A percentile compares a stretch with the other conserved stretches of the same genome.
Conservation (phyloP, 2,797 vertebrate species). For the Heterohyrax brucei region DNA sequence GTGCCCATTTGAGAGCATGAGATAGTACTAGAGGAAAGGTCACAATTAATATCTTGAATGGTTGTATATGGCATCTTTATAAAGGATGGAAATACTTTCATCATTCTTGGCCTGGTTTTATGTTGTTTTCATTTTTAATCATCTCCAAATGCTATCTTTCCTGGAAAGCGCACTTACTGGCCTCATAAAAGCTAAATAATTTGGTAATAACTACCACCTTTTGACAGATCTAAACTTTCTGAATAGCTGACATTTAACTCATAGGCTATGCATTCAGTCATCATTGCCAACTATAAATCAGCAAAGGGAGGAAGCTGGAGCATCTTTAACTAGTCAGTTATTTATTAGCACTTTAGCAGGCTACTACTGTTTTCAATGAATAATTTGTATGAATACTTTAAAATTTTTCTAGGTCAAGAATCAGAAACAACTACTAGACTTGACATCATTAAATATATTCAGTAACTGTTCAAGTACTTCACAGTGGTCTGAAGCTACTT, state of each 20-base stretch:
- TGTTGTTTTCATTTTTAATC: slow-evolving; percentile 73
- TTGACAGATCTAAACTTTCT: slow-evolving; percentile 72
- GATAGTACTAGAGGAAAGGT: neutral
- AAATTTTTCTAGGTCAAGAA: slow-evolving; percentile 9
- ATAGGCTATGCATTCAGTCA: slow-evolving; percentile 56
- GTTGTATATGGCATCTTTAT: neutral
- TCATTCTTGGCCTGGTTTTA: slow-evolving; percentile 52
- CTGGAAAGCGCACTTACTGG: slow-evolving; percentile 42
- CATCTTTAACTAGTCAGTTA: slow-evolving; percentile 13
- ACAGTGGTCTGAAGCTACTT: neutral
- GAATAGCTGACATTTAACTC: slow-evolving; percentile 62
- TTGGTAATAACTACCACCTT: slow-evolving; percentile 41
- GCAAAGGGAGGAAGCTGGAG: slow-evolving; percentile 5
- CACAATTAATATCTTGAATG: slow-evolving; percentile 5
- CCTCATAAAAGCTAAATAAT: slow-evolving; percentile 59
- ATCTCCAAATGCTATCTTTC: slow-evolving; percentile 41
- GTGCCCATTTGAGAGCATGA: neutral
- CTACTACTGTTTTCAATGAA: neutral
- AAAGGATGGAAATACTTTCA: slow-evolving; percentile 33
- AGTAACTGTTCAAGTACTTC: neutral
- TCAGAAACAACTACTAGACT: neutral
- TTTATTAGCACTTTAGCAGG: neutral
- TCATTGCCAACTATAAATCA: slow-evolving; percentile 59
- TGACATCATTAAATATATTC: slow-evolving; percentile 46
- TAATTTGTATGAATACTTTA: slow-evolving; percentile 35